Conservation (phyloP, 2,888 invertebrate species). For the Agrotis exclamationis region DNA sequence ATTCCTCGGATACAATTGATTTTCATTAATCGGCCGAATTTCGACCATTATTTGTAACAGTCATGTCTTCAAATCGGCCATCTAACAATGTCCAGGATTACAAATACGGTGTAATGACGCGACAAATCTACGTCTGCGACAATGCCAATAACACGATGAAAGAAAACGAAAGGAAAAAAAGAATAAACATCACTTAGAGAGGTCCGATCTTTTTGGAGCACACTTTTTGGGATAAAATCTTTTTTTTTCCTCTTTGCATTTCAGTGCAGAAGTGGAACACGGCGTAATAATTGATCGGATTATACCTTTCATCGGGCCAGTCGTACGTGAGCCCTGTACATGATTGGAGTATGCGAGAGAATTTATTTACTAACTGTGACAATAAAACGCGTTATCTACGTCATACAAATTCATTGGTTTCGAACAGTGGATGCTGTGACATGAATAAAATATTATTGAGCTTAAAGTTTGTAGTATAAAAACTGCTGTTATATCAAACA, state of each 20-base stretch:
- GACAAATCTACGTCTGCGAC: conserved; percentile 46
- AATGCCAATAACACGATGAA: conserved; percentile 29
- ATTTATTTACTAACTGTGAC: conserved; percentile 86
- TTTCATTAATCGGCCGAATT: conserved; percentile 38
- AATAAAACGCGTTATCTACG: conserved; percentile 83
- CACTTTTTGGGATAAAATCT: conserved; percentile 72
- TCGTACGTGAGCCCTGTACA: conserved; percentile 85
- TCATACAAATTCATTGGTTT: conserved; percentile 81
- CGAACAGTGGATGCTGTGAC: conserved; percentile 69
- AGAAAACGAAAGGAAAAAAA: conserved; percentile 17
- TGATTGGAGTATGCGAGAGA: conserved; percentile 81
- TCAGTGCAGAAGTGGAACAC: conserved; percentile 80
- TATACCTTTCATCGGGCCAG: conserved; percentile 82
- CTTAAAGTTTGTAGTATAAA: conserved; percentile 71
- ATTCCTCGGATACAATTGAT: conserved; percentile 2
- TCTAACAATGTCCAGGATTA: conserved; percentile 52
- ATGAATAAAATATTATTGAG: conserved; percentile 80
- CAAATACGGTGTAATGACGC: conserved; percentile 47
- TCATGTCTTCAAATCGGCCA: conserved; percentile 39
- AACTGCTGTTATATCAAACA: conserved; percentile 60
- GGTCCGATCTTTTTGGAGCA: conserved; percentile 52
- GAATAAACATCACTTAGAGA: conserved; percentile 32
- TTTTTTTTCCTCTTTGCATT: conserved; percentile 81
- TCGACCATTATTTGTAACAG: conserved; percentile 30
- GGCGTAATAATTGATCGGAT: conserved; percentile 89